These are phyloP conservation scores for Channa striata DNA, from an alignment of 2,797 vertebrate species.

Conservation along the genomic window DNA sequence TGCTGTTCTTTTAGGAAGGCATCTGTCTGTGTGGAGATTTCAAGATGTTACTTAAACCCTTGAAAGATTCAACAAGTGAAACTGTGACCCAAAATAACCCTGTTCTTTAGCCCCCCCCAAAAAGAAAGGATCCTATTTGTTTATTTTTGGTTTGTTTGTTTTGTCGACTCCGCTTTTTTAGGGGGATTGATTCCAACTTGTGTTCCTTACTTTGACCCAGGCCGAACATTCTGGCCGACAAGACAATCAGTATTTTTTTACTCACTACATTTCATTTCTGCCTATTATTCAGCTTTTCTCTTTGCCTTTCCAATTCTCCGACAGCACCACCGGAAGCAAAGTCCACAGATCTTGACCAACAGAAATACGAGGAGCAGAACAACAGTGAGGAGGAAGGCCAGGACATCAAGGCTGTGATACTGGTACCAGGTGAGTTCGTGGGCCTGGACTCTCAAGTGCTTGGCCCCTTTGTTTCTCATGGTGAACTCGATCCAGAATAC, in stretches of 20 bases:
- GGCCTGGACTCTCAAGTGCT: slow-evolving; percentile 84
- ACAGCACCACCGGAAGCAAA: slow-evolving; percentile 64
- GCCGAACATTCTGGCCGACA: background rate
- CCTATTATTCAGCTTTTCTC: slow-evolving; percentile 70
- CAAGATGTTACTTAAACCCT: too few species aligned
- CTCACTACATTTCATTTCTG: accelerated
- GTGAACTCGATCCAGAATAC: slow-evolving; percentile 90
- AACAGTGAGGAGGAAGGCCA: slow-evolving; percentile 76
- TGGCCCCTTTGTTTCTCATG: slow-evolving; percentile 87
- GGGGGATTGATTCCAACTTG: too few species aligned
- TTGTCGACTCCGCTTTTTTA: too few species aligned
- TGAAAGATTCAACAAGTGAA: too few species aligned
- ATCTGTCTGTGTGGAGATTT: too few species aligned
- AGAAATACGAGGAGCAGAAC: slow-evolving; percentile 59
- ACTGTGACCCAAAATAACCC: too few species aligned
- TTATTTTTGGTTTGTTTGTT: too few species aligned
- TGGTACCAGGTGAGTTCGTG: slow-evolving; percentile 88
- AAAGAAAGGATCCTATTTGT: too few species aligned
- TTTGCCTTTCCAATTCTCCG: slow-evolving; percentile 54
- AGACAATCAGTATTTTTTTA: background rate
- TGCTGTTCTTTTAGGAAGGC: too few species aligned
- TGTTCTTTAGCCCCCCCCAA: too few species aligned
- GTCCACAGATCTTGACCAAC: slow-evolving; percentile 65
- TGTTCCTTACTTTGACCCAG: too few species aligned
- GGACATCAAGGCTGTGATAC: slow-evolving; percentile 86